Percentiles rank a stretch among this genome's conserved stretches.
Conservation (phyloP, 2,113 vertebrate genomes). For the Epinephelus fuscoguttatus region DNA sequence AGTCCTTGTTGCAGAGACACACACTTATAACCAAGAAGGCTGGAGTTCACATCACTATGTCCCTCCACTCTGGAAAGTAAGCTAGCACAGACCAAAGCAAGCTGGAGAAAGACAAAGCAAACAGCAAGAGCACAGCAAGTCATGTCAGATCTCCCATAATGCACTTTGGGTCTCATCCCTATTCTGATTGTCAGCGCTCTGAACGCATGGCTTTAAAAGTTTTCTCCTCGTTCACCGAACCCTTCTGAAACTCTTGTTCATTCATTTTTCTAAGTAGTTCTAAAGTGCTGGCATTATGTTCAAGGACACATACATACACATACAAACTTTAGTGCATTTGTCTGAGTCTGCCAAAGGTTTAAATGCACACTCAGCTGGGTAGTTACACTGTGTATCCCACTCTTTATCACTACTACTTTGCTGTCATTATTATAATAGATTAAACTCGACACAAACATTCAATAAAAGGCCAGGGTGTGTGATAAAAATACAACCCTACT, state of each 20-base stretch:
- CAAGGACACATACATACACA: slow-evolving; percentile 73
- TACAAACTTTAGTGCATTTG: slow-evolving; percentile 78
- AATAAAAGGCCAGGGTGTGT: slow-evolving; percentile 69
- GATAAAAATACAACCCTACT: slow-evolving; percentile 68
- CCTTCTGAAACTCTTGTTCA: slow-evolving; percentile 47
- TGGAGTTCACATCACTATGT: slow-evolving; percentile 54
- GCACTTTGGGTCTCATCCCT: slow-evolving; percentile 77
- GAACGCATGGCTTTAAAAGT: slow-evolving; percentile 85
- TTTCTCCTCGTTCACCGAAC: slow-evolving; percentile 48
- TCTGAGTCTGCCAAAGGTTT: slow-evolving; percentile 67
- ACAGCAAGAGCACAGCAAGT: slow-evolving; percentile 76
- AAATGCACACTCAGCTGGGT: slow-evolving; percentile 72
- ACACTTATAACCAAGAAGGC: slow-evolving; percentile 66
- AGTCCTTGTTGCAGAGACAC: slow-evolving; percentile 68
- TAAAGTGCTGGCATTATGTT: slow-evolving; percentile 85
- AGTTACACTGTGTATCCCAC: slow-evolving; percentile 62
- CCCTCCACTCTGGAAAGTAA: slow-evolving; percentile 64
- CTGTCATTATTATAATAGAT: slow-evolving; percentile 55
- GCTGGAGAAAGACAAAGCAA: slow-evolving; percentile 78
- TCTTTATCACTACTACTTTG: slow-evolving; percentile 57
- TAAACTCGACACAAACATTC: slow-evolving; percentile 73
- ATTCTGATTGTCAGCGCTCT: slow-evolving; percentile 87
- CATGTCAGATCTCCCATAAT: slow-evolving; percentile 78
- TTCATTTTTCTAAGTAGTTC: slow-evolving; percentile 67
- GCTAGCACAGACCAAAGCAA: slow-evolving; percentile 77